Percentiles rank a stretch among this genome's conserved stretches.
These are phyloP conservation scores for Paelopatides confundens DNA, from an alignment of 53 echinoderm and acorn worm genomes.

Conservation along the genomic window DNA sequence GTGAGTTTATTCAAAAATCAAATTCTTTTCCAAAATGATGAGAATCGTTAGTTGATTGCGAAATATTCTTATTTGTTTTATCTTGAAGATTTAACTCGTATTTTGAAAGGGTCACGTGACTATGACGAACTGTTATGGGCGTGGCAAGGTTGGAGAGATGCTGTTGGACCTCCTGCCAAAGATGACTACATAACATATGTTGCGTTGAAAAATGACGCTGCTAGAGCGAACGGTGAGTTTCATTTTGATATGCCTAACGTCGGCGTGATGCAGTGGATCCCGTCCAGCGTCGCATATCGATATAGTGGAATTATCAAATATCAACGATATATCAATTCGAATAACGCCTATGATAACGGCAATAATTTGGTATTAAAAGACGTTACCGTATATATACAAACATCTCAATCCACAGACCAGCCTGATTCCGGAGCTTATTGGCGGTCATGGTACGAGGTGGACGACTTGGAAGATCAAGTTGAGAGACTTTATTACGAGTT, in stretches of 20 bases:
- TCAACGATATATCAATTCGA: no score
- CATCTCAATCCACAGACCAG: slow-evolving; percentile 3
- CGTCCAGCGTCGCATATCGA: no score
- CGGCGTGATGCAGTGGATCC: no score
- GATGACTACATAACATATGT: slow-evolving; percentile 69
- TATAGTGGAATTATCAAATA: no score
- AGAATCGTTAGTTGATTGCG: no score
- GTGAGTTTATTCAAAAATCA: no score
- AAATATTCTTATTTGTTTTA: not conserved
- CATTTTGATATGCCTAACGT: no score
- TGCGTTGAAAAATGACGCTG: slow-evolving; percentile 69
- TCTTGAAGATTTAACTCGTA: slow-evolving; percentile 61
- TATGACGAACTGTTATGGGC: slow-evolving; percentile 68
- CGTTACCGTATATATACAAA: no score
- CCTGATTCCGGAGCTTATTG: slow-evolving; percentile 49
- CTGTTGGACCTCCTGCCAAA: slow-evolving; percentile 64
- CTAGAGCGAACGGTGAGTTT: slow-evolving; percentile 72
- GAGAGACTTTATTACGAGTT: slow-evolving; percentile 26
- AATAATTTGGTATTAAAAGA: no score
- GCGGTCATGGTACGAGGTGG: slow-evolving; percentile 47
- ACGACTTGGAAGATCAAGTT: slow-evolving; percentile 8
- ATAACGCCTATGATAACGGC: no score
- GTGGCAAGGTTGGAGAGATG: slow-evolving; percentile 72
- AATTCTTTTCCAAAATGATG: no score
- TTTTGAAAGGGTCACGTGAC: slow-evolving; percentile 65